phyloP scores from a whole-genome alignment of 2,113 vertebrate species.

The Aphyosemion australe region DNA sequence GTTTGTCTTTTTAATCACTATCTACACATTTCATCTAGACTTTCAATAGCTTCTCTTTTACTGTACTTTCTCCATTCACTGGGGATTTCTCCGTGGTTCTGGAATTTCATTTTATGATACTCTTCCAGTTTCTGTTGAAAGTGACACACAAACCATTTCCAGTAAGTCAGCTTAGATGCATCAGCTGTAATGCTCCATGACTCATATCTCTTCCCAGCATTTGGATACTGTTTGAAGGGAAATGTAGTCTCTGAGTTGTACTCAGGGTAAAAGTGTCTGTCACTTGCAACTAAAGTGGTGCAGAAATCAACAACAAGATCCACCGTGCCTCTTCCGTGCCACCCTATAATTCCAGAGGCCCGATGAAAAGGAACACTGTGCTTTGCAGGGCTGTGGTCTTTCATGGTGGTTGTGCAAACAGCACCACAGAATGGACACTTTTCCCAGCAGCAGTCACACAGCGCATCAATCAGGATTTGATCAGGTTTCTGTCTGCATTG shows the following conservation, averaged over 20 bases:
- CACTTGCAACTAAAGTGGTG: conserved; percentile 57
- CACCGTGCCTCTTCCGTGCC: neutral
- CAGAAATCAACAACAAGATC: conserved; percentile 23
- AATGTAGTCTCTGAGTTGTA: fast-evolving
- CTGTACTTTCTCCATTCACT: neutral
- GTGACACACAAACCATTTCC: conserved; percentile 81
- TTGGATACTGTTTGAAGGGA: conserved; percentile 55
- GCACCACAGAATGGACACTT: conserved; percentile 68
- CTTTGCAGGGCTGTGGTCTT: conserved; percentile 34
- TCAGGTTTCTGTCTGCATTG: conserved; percentile 15
- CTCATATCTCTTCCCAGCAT: conserved; percentile 48
- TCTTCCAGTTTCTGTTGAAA: conserved; percentile 73
- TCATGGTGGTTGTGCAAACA: conserved; percentile 62
- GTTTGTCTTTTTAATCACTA: neutral
- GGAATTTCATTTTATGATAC: conserved; percentile 5
- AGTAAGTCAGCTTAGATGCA: conserved; percentile 64
- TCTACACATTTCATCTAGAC: conserved; percentile 31
- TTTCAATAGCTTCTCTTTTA: conserved; percentile 31
- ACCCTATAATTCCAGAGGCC: conserved; percentile 19
- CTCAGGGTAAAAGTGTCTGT: fast-evolving
- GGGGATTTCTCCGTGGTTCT: neutral
- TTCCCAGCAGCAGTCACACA: conserved; percentile 70
- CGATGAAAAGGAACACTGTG: conserved; percentile 61
- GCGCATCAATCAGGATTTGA: conserved; percentile 52
- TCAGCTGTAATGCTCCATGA: conserved; percentile 74